A percentile compares a stretch with the other conserved stretches of the same genome.
These are phyloP conservation scores for Microctonus aethiopoides DNA, from an alignment of 2,888 invertebrate genomes.

Conservation along the genomic window DNA sequence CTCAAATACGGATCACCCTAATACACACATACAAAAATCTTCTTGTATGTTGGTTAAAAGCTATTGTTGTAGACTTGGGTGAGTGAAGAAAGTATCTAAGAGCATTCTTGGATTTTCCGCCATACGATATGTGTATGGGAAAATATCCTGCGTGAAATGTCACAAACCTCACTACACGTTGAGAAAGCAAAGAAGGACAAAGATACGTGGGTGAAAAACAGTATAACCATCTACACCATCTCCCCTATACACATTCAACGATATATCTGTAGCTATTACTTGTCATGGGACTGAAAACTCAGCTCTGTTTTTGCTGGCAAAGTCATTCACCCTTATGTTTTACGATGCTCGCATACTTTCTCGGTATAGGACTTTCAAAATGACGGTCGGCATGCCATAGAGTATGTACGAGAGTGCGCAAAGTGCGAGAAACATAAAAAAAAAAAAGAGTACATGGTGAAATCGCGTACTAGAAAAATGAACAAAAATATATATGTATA, in stretches of 20 bases:
- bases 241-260: not conserved
- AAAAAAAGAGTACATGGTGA: conserved; percentile 10
- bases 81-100: conserved; percentile 1
- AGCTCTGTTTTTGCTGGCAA: conserved; percentile 27
- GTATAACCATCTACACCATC: conserved; percentile 14
- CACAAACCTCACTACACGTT: not conserved
- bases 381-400: conserved; percentile 25
- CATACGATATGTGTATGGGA: not conserved
- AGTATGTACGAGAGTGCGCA: not conserved
- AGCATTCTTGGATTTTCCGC: conserved; percentile 17
- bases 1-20: no score
- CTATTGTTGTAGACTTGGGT: not conserved
- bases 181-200: not conserved
- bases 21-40: not conserved
- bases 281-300: conserved; percentile 23
- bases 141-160: conserved; percentile 13
- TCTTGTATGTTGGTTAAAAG: not conserved
- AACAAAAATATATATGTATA: conserved; percentile 17
- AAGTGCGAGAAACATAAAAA: conserved; percentile 6
- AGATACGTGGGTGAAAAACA: conserved; percentile 4
- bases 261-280: not conserved
- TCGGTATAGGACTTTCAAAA: conserved; percentile 37
- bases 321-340: conserved; percentile 42
- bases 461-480: conserved; percentile 4
- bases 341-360: conserved; percentile 41